Percentiles rank a stretch among this genome's conserved stretches.
Conservation (phyloP, 1,140 invertebrate species). For the Solen grandis region DNA sequence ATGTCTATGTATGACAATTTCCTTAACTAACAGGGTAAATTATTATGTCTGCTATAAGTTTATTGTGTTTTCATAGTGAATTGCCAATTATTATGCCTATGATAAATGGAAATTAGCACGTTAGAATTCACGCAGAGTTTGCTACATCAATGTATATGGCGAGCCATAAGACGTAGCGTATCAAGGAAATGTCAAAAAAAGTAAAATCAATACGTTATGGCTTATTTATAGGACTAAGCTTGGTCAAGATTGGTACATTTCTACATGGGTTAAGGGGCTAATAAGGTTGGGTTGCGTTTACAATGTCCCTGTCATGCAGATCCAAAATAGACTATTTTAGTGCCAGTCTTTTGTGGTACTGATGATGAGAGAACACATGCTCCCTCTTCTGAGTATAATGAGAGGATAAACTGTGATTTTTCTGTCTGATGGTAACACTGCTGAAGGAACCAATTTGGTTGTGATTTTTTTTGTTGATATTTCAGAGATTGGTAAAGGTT, state of each 20-base stretch:
- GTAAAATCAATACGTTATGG: background rate
- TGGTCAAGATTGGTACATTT: conserved; percentile 15
- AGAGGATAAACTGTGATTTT: background rate
- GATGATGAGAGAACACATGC: conserved; percentile 40
- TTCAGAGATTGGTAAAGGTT: background rate
- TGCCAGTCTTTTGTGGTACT: background rate
- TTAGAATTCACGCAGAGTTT: no score
- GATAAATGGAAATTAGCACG: no score
- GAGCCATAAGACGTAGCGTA: no score
- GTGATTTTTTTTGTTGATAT: background rate
- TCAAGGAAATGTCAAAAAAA: background rate
- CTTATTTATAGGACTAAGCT: background rate
- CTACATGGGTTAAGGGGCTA: background rate
- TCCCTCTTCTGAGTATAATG: conserved; percentile 21
- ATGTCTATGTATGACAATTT: no score
- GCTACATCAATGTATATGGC: no score
- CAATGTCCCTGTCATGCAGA: no score
- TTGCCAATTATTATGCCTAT: no score
- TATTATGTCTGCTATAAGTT: no score
- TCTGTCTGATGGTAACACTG: background rate
- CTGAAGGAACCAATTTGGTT: background rate
- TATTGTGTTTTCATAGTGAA: no score
- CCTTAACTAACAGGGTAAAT: no score
- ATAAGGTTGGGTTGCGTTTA: background rate
- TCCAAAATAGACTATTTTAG: no score